Conservation (phyloP, 2,797 vertebrate genomes). For the Pantherophis vulpinus region DNA sequence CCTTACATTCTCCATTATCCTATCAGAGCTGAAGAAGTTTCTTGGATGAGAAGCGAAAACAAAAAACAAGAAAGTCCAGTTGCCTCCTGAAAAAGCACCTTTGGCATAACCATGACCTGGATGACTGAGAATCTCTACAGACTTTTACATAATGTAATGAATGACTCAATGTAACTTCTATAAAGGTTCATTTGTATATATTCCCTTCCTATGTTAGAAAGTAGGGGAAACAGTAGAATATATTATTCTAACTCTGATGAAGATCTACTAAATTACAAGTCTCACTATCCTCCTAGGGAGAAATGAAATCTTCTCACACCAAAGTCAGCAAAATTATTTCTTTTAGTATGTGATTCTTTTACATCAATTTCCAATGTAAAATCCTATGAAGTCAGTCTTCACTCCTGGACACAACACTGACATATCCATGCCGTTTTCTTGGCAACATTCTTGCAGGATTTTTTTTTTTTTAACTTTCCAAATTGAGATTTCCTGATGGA, state of each 20-base stretch:
- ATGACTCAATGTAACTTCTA: background rate
- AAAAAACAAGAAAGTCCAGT: no score
- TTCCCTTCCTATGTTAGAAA: background rate
- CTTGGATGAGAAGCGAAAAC: no score
- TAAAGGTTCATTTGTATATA: background rate
- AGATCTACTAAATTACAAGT: background rate
- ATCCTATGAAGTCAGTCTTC: background rate
- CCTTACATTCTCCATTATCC: no score
- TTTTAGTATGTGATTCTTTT: background rate
- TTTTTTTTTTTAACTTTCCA: background rate
- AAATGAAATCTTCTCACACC: background rate
- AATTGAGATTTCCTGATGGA: background rate
- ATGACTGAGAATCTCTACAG: no score
- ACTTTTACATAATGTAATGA: background rate
- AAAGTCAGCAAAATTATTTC: background rate
- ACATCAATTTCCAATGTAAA: background rate
- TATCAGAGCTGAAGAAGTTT: no score
- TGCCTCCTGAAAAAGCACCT: no score
- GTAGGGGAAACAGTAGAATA: background rate
- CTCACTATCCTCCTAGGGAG: background rate
- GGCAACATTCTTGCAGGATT: background rate
- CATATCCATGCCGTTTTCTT: background rate
- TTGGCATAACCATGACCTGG: no score
- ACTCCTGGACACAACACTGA: background rate
- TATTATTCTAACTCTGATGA: background rate